These are phyloP conservation scores for Eolophus roseicapilla DNA, from an alignment of 2,113 vertebrate species.

Conservation along the genomic window DNA sequence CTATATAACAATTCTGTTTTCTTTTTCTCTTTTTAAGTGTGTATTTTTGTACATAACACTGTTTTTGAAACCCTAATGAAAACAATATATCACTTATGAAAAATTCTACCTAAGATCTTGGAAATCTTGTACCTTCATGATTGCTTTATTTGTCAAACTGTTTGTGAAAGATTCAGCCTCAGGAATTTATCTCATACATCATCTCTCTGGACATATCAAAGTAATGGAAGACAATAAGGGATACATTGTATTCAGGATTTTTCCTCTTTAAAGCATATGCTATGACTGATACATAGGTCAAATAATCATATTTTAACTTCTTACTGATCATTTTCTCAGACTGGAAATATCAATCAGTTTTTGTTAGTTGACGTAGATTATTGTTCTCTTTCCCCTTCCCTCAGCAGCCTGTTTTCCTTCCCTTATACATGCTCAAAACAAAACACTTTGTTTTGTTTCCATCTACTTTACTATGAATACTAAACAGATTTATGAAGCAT, in stretches of 20 bases:
- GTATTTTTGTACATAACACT: constrained; percentile 28
- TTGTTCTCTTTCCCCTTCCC: constrained; percentile 18
- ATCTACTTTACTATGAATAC: background rate
- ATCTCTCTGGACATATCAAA: constrained; percentile 31
- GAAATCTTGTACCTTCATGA: constrained; percentile 20
- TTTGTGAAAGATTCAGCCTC: constrained; percentile 31
- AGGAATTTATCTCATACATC: constrained; percentile 39
- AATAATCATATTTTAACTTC: constrained; percentile 53
- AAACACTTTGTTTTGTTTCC: background rate
- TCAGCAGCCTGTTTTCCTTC: background rate
- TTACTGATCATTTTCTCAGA: constrained; percentile 33
- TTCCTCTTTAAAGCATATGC: background rate
- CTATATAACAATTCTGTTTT: background rate
- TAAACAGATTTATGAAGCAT: constrained; percentile 32
- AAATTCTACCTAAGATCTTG: constrained; percentile 42
- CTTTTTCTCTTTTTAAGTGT: background rate
- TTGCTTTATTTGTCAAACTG: constrained; percentile 67
- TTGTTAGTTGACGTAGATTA: constrained; percentile 38
- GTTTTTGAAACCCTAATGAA: constrained; percentile 42
- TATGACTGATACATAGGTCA: constrained; percentile 51
- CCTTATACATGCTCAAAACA: background rate
- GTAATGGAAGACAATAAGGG: constrained; percentile 27
- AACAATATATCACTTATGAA: constrained; percentile 42
- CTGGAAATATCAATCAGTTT: constrained; percentile 48
- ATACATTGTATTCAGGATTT: constrained; percentile 12